These are phyloP conservation scores for Aethes cnicana DNA, from an alignment of 2,888 invertebrate genomes.

Conservation along the genomic window DNA sequence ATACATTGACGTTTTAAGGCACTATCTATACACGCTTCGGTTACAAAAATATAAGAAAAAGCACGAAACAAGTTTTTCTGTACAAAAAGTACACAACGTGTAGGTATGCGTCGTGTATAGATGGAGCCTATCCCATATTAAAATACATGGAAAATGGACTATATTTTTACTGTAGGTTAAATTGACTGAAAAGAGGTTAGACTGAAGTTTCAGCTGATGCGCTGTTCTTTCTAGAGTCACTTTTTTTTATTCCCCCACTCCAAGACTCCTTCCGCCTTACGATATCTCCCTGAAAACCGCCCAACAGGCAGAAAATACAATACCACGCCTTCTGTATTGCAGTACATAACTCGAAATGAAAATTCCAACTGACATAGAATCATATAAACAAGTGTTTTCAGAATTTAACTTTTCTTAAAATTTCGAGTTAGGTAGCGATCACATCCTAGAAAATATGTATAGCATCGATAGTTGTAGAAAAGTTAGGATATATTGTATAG, in stretches of 20 bases:
- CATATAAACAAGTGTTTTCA: too few relatives aligned
- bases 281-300: constrained; percentile 70
- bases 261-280: constrained; percentile 75
- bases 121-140: constrained; percentile 16
- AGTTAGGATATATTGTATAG: neutral
- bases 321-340: too few relatives aligned
- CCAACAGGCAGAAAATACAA: constrained; percentile 33
- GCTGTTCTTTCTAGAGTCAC: constrained; percentile 63
- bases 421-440: too few relatives aligned
- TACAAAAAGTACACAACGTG: constrained; percentile 8
- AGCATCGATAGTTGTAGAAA: too few relatives aligned
- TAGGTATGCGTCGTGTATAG: constrained; percentile 16
- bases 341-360: too few relatives aligned
- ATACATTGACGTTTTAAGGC: constrained; percentile 22
- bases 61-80: too few relatives aligned
- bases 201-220: constrained; percentile 79
- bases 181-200: constrained; percentile 44
- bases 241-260: constrained; percentile 66
- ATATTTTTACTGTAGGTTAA: neutral
- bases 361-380: too few relatives aligned
- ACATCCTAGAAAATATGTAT: too few relatives aligned
- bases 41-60: constrained; percentile 16
- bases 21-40: constrained; percentile 22
- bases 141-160: constrained; percentile 7
- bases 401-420: too few relatives aligned